Evolutionary conservation across 2,113 vertebrate genomes (phyloP).

Genomic region (Piaya cayana): DNA sequence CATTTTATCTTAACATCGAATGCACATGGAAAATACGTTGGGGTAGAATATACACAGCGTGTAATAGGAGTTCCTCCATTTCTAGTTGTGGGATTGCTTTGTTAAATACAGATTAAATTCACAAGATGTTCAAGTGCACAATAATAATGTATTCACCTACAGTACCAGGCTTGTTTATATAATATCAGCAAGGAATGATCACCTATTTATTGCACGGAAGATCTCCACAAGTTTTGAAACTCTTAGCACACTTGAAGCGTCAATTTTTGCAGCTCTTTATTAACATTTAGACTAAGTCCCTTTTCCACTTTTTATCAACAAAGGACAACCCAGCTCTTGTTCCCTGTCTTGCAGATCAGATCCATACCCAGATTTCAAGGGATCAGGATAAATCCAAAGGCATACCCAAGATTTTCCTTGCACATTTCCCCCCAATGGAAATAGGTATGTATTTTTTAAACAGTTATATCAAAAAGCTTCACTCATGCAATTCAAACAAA

Average conservation of each 20-base stretch:
- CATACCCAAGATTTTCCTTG: neutral
- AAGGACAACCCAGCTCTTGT: slow-evolving; percentile 13
- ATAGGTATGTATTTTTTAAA: neutral
- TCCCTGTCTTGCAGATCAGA: neutral
- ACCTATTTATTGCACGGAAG: neutral
- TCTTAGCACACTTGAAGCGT: neutral
- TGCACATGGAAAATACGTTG: neutral
- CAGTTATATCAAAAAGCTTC: neutral
- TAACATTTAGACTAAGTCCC: slow-evolving; percentile 7
- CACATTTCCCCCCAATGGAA: neutral
- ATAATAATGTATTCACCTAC: slow-evolving; percentile 18
- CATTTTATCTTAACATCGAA: slow-evolving; percentile 13
- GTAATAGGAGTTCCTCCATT: slow-evolving; percentile 41
- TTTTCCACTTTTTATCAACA: slow-evolving; percentile 40
- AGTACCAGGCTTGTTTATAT: slow-evolving; percentile 44
- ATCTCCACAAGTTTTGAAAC: slow-evolving; percentile 10
- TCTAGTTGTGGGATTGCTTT: slow-evolving; percentile 33
- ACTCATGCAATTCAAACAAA: slow-evolving; percentile 1
- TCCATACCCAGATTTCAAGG: neutral
- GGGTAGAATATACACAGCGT: neutral
- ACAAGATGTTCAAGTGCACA: slow-evolving; percentile 42
- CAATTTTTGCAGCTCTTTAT: slow-evolving; percentile 30
- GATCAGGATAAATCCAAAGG: neutral
- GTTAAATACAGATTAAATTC: slow-evolving; percentile 42
- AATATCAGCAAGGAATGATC: slow-evolving; percentile 34